Evolutionary conservation across 2,113 vertebrate genomes (phyloP).

Genomic region (Cyprinodon tularosa): DNA sequence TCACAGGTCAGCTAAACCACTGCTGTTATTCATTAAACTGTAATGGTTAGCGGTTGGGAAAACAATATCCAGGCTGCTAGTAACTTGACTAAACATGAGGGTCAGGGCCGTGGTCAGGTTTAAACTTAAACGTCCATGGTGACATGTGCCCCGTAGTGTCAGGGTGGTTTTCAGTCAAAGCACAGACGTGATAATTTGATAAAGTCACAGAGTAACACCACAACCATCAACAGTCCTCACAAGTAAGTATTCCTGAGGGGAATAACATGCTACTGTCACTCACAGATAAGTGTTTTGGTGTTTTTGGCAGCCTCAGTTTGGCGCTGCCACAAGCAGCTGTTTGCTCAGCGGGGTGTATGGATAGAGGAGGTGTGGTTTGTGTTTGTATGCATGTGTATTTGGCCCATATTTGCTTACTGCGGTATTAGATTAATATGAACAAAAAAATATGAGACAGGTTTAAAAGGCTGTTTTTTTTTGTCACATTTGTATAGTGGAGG

Average conservation of each 20-base stretch:
- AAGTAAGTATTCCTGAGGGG: constrained; percentile 35
- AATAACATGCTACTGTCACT: constrained; percentile 28
- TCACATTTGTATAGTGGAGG: not conserved
- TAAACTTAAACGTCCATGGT: constrained; percentile 2
- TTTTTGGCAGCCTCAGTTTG: constrained; percentile 57
- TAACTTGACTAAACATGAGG: constrained; percentile 56
- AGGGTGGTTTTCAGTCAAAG: constrained; percentile 29
- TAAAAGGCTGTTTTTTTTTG: not conserved
- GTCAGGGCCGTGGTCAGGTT: constrained; percentile 48
- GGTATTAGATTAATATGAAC: constrained; percentile 29
- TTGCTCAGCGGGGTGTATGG: constrained; percentile 65
- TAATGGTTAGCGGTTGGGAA: constrained; percentile 73
- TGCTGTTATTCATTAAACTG: constrained; percentile 73
- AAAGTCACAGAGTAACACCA: constrained; percentile 35
- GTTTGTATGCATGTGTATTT: constrained; percentile 33
- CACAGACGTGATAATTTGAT: constrained; percentile 47
- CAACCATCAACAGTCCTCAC: constrained; percentile 35
- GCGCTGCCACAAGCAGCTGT: constrained; percentile 72
- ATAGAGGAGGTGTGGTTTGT: constrained; percentile 41
- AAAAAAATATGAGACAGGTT: constrained; percentile 13
- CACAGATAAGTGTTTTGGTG: constrained; percentile 51
- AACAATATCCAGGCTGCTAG: constrained; percentile 58
- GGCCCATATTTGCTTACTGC: constrained; percentile 22
- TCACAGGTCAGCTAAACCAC: constrained; percentile 55
- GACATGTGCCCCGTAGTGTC: constrained; percentile 36